Conservation (phyloP, 2,888 invertebrate species). For the Lysandra coridon region DNA sequence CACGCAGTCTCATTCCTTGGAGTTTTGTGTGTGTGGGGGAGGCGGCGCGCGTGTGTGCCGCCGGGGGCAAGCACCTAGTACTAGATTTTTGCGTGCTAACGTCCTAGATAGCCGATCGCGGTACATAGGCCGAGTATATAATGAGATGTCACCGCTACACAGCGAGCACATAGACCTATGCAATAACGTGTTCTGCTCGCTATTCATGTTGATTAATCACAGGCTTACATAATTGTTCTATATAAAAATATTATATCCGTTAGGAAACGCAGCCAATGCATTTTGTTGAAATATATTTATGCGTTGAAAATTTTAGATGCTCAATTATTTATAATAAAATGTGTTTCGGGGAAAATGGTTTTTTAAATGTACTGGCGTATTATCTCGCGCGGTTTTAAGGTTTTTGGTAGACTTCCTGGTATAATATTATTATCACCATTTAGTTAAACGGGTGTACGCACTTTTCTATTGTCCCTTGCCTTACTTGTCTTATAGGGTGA, state of each 20-base stretch:
- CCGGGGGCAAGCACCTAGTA: conserved; percentile 71
- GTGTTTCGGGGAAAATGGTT: not conserved
- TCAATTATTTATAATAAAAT: conserved; percentile 30
- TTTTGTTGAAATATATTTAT: conserved; percentile 42
- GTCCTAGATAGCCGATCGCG: conserved; percentile 72
- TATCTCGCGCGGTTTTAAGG: not conserved
- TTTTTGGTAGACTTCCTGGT: not conserved
- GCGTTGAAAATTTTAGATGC: conserved; percentile 31
- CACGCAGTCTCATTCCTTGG: conserved; percentile 67
- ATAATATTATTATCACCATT: not conserved
- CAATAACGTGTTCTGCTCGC: conserved; percentile 66
- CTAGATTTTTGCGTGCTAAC: conserved; percentile 77
- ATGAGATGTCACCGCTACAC: conserved; percentile 74
- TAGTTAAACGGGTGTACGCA: not conserved
- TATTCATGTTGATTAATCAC: conserved; percentile 73
- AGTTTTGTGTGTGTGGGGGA: conserved; percentile 49
- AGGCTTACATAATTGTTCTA: conserved; percentile 56
- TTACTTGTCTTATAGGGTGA: not conserved
- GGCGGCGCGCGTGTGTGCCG: conserved; percentile 46
- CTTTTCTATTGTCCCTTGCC: not conserved
- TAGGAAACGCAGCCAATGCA: conserved; percentile 41
- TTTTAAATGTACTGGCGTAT: not conserved
- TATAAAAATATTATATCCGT: conserved; percentile 45
- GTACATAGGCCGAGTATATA: conserved; percentile 64
- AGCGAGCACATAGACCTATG: conserved; percentile 66